A percentile compares a stretch with the other conserved stretches of the same genome.
phyloP scores from a whole-genome alignment of 2,797 vertebrate genomes.

The Vultur gryphus region DNA sequence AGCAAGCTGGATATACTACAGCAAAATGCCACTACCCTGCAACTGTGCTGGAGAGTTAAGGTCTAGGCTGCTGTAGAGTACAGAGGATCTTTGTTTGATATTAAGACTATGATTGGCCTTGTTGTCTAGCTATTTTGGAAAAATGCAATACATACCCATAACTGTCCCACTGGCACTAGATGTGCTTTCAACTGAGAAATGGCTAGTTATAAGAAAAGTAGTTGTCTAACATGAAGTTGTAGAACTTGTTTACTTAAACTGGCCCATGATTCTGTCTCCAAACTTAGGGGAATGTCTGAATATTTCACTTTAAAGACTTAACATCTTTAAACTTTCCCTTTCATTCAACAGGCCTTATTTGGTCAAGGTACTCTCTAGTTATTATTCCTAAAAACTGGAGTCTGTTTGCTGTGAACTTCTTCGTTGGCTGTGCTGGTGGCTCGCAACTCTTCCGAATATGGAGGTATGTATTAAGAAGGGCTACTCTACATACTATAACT shows the following conservation, averaged over 20 bases:
- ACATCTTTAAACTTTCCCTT: background rate
- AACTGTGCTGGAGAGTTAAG: background rate
- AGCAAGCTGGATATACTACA: background rate
- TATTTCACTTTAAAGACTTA: background rate
- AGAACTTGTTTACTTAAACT: background rate
- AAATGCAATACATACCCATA: background rate
- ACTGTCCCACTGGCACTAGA: background rate
- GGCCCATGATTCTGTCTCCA: background rate
- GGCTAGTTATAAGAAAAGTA: background rate
- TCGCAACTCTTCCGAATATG: conserved; percentile 94
- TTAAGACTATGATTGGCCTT: background rate
- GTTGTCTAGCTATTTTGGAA: background rate
- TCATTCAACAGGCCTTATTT: conserved; percentile 86
- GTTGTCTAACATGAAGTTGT: background rate
- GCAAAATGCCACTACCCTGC: background rate
- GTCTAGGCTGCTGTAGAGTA: background rate
- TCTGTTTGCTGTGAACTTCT: conserved; percentile 96
- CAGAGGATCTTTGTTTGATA: background rate
- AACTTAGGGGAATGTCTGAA: background rate
- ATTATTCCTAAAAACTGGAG: conserved; percentile 99
- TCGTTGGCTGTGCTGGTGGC: conserved; percentile 87
- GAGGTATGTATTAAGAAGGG: conserved; percentile 75
- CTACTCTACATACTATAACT: background rate
- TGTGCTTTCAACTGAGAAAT: background rate
- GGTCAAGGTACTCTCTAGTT: conserved; percentile 97